Evolutionary conservation across 2,113 vertebrate genomes (phyloP), one percentile per base, ranked within the genome.

Genomic region (Tetrax tetrax): DNA sequence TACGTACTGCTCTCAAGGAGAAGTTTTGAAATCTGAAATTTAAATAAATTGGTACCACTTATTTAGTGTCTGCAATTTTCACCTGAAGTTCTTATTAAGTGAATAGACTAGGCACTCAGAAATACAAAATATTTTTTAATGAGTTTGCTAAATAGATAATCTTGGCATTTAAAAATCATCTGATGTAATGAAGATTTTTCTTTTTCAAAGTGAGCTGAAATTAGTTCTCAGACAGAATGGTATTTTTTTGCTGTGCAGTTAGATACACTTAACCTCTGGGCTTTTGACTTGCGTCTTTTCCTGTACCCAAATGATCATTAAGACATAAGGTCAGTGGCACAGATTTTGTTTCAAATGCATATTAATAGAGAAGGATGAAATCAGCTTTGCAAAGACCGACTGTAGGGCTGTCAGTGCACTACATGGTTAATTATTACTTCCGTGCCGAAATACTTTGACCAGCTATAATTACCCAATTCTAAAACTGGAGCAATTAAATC

Each of bases 381-480:
- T 53, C n/a, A 54, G 20, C 48, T 91, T 75, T 93, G 70, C 71
- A 72, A 68, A 80, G 50, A 25, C 63, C 0, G 0, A 24, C 28
- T 54, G 45, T 38, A 29, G 18, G 23, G 68, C 68, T 86, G 43
- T 59, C 64, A 70, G 47, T 56, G 72, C 71, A 63, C 75, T 93
- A 75, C 35, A 84, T 37, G 76, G 96, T 92, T 96, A 92, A 81
- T 91, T 87, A 54, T 75, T 88, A 51, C 68, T 91, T 83, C 72
- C 56, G 48, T 75, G 41, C 51, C 11, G 0, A 90, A 94, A 75
- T 38, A 37, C 64, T 94, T 87, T 71, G 76, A 81, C 90, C 80
- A 38, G 38, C 43, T 83, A 33, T 77, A 92, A 83, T 89, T 94
- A 91, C 38, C 64, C 68, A 83, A 4, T 89, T 95, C 82, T 90